Evolutionary conservation across 2,888 invertebrate genomes (phyloP), one percentile per base, ranked within the genome.

Genomic region (Pristionchus fissidentatus): DNA sequence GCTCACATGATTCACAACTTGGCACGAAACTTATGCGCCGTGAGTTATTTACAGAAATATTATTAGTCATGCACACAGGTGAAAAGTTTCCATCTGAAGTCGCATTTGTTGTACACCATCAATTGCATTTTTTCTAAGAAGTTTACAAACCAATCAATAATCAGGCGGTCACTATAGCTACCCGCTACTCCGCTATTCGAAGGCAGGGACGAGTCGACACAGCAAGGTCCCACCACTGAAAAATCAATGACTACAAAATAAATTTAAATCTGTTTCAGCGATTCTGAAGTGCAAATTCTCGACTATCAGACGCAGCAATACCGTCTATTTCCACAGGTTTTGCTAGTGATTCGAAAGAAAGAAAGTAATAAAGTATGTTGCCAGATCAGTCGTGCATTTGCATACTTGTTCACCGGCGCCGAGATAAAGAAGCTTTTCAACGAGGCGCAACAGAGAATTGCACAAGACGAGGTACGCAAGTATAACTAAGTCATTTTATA

Each of bases 291-390:
- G 0, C 96, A 97, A 93, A 96, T 98, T 88, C 93, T 98, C 85
- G 97, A 98, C 92, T 98, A 96, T 92, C 95, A 96, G 86, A 97
- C 97, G 0, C 98, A 98, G 92, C 97, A 97, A 92, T 95, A 96
- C 92, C 97, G 97, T 93, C 93, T 98, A 35, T 95, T 98, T 89
- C 96, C 97, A 0, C 94, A 95, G 89, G 94, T 97, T 81, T 35
- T 0, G 0, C 46, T 10, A 7, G 19, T 15, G n/a, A 49, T 52
- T 35, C n/a, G 13, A 1, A 49, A 32, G 22, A 32, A n/a, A n/a
- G n/a, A 5, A 29, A 73, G 41, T 41, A 41, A n/a, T 7, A 15
- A 55, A 26, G 15, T 10, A 5, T 46, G n/a, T 15, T 13, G n/a
- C 10, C 87, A 89, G 43, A 78, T 91, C 26, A 90, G 97, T 0